A percentile compares a stretch with the other conserved stretches of the same genome.
These are phyloP conservation scores for Branchipolynoe longqiensis DNA, from an alignment of 2,888 invertebrate species.

Conservation along the genomic window DNA sequence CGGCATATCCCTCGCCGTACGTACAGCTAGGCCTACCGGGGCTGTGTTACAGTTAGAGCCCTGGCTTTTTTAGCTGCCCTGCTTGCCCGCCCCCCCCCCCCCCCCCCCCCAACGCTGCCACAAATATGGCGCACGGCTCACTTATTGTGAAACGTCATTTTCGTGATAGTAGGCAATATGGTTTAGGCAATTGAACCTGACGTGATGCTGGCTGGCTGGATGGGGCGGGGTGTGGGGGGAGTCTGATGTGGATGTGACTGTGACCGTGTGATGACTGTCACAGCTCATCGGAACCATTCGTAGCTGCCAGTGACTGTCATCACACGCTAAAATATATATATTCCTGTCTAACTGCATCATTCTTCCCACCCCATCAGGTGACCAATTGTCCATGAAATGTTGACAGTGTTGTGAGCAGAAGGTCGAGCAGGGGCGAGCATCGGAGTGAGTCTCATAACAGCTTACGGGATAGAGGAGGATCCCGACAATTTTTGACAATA, in stretches of 20 bases:
- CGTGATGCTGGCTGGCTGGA: conserved; percentile 22
- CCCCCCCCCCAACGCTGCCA: no score
- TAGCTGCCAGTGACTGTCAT: background rate
- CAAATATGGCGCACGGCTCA: conserved; percentile 48
- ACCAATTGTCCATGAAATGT: conserved; percentile 52
- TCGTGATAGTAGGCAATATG: conserved; percentile 53
- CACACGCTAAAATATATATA: background rate
- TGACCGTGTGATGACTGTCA: background rate
- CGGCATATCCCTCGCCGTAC: background rate
- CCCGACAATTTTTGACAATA: conserved; percentile 76
- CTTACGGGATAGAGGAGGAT: conserved; percentile 31
- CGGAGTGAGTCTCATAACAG: conserved; percentile 60
- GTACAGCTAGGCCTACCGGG: background rate
- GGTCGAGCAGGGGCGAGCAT: conserved; percentile 59
- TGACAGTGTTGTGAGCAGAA: conserved; percentile 41
- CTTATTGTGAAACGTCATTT: conserved; percentile 55
- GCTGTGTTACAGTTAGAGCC: background rate
- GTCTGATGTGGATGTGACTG: background rate
- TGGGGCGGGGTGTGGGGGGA: background rate
- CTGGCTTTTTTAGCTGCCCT: background rate
- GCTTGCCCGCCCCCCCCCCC: no score
- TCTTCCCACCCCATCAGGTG: background rate
- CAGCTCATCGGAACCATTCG: background rate
- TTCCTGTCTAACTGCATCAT: background rate
- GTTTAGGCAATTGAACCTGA: conserved; percentile 59